Evolutionary conservation across 2,888 invertebrate species (phyloP), one percentile per base, ranked within the genome.

Genomic region (Aelia acuminata): DNA sequence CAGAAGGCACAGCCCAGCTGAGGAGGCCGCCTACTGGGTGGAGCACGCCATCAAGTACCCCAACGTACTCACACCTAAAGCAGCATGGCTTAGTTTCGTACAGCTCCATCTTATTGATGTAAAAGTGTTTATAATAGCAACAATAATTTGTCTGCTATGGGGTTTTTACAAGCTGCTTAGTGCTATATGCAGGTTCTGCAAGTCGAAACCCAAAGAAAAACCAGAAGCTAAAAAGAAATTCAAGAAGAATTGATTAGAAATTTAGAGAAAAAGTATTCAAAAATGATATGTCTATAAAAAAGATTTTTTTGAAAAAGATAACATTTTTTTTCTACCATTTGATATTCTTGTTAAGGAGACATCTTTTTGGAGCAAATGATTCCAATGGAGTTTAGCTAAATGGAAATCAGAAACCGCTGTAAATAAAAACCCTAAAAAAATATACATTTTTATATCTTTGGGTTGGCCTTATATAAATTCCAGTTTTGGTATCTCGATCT

Each of bases 21-120:
- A 90, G 31, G 89, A 88, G 39, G 90, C 89, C 0, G 88, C 89
- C n/a, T 90, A 87, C 84, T 90, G 90, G 90, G 88, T 89, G 15
- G 90, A 90, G 84, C 89, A 90, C 85, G 89, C 89, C 35, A 48
- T 89, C 22, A 88, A 88, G 39, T 89, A 90, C 70, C 86, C 84
- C 11, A 86, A 84, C 35, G 84, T 88, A 13, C 85, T 90, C 4
- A 87, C 84, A 5, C 90, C 90, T 8, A 88, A 80, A 10, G 84
- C 88, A 15, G 89, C 88, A n/a, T 50, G 43, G 11, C 49, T 89
- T 49, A 39, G 88, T 8, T 90, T 89, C 39, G 87, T 88, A 70
- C 80, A 89, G 84, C 84, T 89, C 35, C 88, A 89, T 86, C 87
- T 89, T 50, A 84, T 90, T 4, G 90, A 90, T 85, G 84, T 90